These are phyloP conservation scores for Pharmacophagus antenor DNA, from an alignment of 2,888 invertebrate genomes.

Conservation along the genomic window DNA sequence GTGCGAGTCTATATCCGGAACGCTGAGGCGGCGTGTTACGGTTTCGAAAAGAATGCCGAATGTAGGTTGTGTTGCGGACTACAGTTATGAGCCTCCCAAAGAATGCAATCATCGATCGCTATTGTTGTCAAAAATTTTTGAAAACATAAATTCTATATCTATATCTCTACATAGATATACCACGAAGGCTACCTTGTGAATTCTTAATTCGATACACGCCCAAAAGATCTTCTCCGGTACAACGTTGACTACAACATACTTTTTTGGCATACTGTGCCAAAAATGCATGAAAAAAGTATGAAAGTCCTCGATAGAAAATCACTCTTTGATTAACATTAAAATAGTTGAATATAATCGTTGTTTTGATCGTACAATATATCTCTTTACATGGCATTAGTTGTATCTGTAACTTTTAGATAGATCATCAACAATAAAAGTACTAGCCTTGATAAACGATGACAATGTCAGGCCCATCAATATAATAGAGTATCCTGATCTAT, in stretches of 20 bases:
- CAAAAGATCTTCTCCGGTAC: background rate
- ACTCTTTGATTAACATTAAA: too few species aligned
- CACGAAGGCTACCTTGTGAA: background rate
- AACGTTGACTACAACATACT: background rate
- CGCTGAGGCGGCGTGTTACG: constrained; percentile 78
- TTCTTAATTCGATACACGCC: background rate
- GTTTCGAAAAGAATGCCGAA: constrained; percentile 80
- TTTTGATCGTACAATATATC: too few species aligned
- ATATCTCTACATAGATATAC: background rate
- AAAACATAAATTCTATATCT: background rate
- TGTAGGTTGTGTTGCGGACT: constrained; percentile 77
- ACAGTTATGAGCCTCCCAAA: constrained; percentile 72
- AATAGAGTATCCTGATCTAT: too few species aligned
- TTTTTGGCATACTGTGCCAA: background rate
- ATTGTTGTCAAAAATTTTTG: constrained; percentile 54
- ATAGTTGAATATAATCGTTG: too few species aligned
- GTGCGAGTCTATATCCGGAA: constrained; percentile 70
- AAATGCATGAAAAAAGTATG: background rate
- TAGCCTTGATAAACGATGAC: too few species aligned
- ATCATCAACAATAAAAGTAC: too few species aligned
- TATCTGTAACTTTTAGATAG: too few species aligned
- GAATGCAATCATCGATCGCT: constrained; percentile 61
- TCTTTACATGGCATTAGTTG: too few species aligned
- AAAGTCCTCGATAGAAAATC: background rate
- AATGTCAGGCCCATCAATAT: too few species aligned